A percentile compares a stretch with the other conserved stretches of the same genome.
phyloP scores from a whole-genome alignment of 2,797 vertebrate genomes.

The Danio aesculapii region DNA sequence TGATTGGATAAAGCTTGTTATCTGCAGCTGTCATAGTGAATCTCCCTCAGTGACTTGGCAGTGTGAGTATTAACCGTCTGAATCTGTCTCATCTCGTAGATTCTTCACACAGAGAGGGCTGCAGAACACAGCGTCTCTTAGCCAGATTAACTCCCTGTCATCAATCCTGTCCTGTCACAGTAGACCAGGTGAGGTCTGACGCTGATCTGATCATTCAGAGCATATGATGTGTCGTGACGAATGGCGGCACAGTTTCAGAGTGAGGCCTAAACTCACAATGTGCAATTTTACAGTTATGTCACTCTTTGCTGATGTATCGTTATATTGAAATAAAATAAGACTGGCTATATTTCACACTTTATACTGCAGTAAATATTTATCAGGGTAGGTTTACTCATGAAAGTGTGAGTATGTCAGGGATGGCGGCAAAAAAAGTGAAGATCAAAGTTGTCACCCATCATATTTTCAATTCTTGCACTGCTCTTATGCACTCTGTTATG shows the following conservation, averaged over 20 bases:
- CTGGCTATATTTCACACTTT: neutral
- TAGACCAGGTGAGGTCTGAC: conserved; percentile 52
- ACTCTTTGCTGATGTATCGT: neutral
- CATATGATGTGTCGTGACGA: conserved; percentile 46
- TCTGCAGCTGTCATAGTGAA: conserved; percentile 74
- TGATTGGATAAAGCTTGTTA: conserved; percentile 80
- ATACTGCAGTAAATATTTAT: neutral
- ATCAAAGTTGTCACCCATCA: no score
- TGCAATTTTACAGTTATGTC: neutral
- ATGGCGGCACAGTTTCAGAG: neutral
- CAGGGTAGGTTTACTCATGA: neutral
- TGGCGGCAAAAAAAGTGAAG: no score
- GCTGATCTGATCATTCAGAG: conserved; percentile 59
- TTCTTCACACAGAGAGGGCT: conserved; percentile 71
- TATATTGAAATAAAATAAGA: neutral
- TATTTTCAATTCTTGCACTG: no score
- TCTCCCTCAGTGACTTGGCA: conserved; percentile 74
- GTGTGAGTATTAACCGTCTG: conserved; percentile 72
- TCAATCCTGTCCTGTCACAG: conserved; percentile 61
- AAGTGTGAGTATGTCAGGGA: no score
- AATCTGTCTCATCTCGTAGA: conserved; percentile 76
- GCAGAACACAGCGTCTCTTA: conserved; percentile 67
- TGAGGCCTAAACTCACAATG: neutral
- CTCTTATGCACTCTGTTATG: no score
- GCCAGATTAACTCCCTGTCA: conserved; percentile 72